phyloP scores from a whole-genome alignment of 2,888 invertebrate species.

The Lithophane leautieri region DNA sequence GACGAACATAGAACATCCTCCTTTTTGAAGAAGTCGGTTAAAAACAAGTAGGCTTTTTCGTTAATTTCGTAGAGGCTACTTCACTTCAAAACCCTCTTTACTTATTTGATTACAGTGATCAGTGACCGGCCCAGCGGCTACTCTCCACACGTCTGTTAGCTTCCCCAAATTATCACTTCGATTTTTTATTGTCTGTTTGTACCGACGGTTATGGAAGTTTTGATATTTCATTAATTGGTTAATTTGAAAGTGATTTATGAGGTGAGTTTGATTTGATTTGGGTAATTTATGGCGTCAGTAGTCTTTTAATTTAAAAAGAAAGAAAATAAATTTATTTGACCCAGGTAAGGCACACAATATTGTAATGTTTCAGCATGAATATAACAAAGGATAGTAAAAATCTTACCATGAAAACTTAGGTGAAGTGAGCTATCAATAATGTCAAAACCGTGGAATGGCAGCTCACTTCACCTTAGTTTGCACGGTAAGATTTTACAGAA shows the following conservation, averaged over 20 bases:
- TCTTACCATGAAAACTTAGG: no score
- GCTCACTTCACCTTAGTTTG: no score
- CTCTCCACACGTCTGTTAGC: constrained; percentile 70
- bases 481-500: no score
- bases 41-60: not conserved
- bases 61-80: constrained; percentile 3
- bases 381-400: not conserved
- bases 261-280: not conserved
- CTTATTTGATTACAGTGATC: constrained; percentile 72
- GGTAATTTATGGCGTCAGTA: no score
- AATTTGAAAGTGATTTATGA: not conserved
- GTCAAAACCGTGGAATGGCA: no score
- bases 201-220: not conserved
- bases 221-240: not conserved
- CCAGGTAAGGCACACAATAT: no score
- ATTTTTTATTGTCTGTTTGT: constrained; percentile 18
- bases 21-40: no score
- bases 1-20: no score
- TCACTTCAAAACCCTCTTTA: constrained; percentile 35
- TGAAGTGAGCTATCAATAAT: no score
- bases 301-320: no score
- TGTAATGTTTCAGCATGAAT: not conserved
- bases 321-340: no score
- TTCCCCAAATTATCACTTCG: constrained; percentile 53
- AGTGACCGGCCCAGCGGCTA: constrained; percentile 67